Percentiles rank a stretch among this genome's conserved stretches.
These are phyloP conservation scores for Puffinus mauretanicus DNA, from an alignment of 2,113 vertebrate genomes.

Conservation along the genomic window DNA sequence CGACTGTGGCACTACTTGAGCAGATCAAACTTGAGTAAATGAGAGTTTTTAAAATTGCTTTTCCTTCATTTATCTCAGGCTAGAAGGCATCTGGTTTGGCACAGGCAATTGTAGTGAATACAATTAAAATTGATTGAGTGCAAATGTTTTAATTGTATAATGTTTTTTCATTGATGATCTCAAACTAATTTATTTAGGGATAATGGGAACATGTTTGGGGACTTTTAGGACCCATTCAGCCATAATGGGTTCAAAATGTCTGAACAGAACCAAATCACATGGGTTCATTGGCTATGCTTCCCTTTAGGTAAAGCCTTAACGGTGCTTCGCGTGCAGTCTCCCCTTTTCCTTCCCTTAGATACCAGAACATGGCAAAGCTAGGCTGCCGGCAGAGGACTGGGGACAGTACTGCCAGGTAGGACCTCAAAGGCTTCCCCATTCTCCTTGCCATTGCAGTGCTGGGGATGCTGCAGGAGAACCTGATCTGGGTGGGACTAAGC, in stretches of 20 bases:
- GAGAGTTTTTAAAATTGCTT: conserved; percentile 22
- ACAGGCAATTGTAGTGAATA: background rate
- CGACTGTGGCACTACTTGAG: background rate
- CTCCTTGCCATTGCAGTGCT: background rate
- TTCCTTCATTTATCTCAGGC: conserved; percentile 12
- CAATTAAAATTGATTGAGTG: conserved; percentile 67
- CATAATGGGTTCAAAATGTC: conserved; percentile 21
- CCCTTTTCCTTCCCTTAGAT: background rate
- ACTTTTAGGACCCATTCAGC: background rate
- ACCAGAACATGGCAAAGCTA: background rate
- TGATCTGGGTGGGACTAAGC: background rate
- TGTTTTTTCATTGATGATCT: conserved; percentile 45
- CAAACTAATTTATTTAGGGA: conserved; percentile 30
- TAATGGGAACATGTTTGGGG: conserved; percentile 28
- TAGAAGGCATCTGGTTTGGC: conserved; percentile 50
- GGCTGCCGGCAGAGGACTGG: background rate
- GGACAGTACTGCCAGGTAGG: background rate
- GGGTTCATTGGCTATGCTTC: background rate
- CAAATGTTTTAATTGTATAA: conserved; percentile 60
- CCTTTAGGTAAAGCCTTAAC: background rate
- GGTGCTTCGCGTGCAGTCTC: background rate
- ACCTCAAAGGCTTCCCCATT: background rate
- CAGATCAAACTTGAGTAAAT: background rate
- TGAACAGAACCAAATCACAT: background rate
- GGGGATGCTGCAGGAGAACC: background rate